phyloP scores from a whole-genome alignment of 2,888 invertebrate species.

The Troides aeacus region DNA sequence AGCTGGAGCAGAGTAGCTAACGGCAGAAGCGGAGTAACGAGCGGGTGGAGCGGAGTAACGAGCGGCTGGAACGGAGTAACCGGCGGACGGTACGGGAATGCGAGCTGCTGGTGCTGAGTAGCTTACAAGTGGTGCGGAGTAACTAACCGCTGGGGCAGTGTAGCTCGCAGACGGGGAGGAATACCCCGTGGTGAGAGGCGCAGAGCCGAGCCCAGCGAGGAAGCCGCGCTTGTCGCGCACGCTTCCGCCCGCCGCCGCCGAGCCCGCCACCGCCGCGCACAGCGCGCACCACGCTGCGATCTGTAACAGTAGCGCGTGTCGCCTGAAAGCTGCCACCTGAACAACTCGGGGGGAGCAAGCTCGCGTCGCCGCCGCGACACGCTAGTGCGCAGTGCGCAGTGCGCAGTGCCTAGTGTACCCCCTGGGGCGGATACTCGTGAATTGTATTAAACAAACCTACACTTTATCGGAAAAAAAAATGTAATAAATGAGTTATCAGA shows the following conservation, averaged over 20 bases:
- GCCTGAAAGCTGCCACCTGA: neutral
- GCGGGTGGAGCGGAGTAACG: neutral
- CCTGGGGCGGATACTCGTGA: no score
- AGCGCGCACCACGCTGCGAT: constrained; percentile 32
- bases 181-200: constrained; percentile 28
- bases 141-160: constrained; percentile 16
- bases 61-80: constrained; percentile 24
- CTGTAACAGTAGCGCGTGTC: constrained; percentile 27
- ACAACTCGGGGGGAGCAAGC: no score
- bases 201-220: constrained; percentile 35
- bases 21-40: no score
- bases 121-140: constrained; percentile 7
- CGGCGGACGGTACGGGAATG: no score
- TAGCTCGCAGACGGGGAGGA: constrained; percentile 31
- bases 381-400: no score
- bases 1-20: no score
- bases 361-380: no score
- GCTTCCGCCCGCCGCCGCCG: constrained; percentile 37
- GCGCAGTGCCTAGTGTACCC: no score
- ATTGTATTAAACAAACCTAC: no score
- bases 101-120: constrained; percentile 28
- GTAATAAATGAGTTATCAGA: no score
- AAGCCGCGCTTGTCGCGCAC: constrained; percentile 50
- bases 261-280: constrained; percentile 42
- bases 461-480: no score